Evolutionary conservation across 2,113 vertebrate genomes (phyloP), one percentile per base, ranked within the genome.

Genomic region (Verasper variegatus): DNA sequence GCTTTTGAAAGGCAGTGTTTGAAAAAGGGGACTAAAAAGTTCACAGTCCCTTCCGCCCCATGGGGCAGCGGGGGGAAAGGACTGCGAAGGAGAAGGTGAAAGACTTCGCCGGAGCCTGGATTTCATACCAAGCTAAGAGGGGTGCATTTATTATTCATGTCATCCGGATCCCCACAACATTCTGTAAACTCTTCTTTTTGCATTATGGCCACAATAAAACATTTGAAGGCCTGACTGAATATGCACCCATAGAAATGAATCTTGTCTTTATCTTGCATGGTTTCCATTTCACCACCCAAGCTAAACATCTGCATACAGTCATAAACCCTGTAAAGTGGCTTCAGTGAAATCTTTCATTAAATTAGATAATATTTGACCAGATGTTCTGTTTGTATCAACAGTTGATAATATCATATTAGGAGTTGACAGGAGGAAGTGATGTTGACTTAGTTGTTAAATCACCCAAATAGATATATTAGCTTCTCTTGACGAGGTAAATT

Each of bases 1-100:
- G 70, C 77, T 79, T 81, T 71, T 86, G 80, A 88, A 88, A 79
- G 80, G 61, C 63, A 80, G 47, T 17, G 31, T 81, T 84, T 83
- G 58, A 87, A 74, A 82, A 63, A 67, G 35, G 35, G 56, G 71
- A 31, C 52, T 24, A 42, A 72, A 82, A 86, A 65, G 66, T 85
- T 88, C 57, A 81, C 40, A 71, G 55, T 9, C 57, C 17, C 55
- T 24, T 68, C 8, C 10, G 52, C 62, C 81, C 62, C 1, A n/a
- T 63, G 55, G 65, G 81, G 56, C 58, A 37, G 59, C 17, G 24
- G 68, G 73, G 73, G 68, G 59, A 51, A 49, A 57, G 65, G 49
- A 60, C 61, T 81, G 62, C 54, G 69, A 68, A 70, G 62, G 49
- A 14, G 74, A 74, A 42, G 52, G 24, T 21, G 60, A 75, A 21